Base-by-base conservation (phyloP, 2,113 vertebrate genomes). In the Phoxinus phoxinus region DNA sequence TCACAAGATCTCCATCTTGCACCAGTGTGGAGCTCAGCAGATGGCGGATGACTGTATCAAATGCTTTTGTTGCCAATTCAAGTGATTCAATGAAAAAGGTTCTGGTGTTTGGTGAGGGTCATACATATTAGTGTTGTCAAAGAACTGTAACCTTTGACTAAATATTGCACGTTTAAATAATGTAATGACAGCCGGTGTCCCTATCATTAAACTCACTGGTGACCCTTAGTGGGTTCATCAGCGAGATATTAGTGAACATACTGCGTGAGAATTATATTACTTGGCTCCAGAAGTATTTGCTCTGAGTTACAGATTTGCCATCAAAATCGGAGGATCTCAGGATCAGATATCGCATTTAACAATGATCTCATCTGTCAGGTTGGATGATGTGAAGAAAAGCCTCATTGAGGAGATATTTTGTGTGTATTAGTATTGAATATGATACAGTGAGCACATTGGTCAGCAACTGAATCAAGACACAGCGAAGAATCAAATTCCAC, bases 31-130 rank as follows among this genome's bases (percentile, higher is more conserved):
- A 8, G 2, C 37, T 44, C 37, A 73, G 71, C 23, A 73, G 71
- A 44, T 73, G 37, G 71, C 7, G 37, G 23, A 73, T 73, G 72
- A 48, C 23, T 74, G 41, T 44, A 48, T 48, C 6, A 48, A 72
- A 46, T 74, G 72, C n/a, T 25, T 74, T 17, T 74, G 23, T 74
- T 74, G 72, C 72, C 71, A 73, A 44, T 73, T 41, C 32, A 71
- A 15, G 41, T 15, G 41, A 74, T 25, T 74, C 11, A 74, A 74
- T 27, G n/a, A 17, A 74, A 27, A 13, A 10, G 2, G 15, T 46
- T 74, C 15, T 2, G n/a, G 23, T 15, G 6, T 17, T 12, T 15
- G n/a, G 5, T 27, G 3, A 74, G 21, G 69, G 35, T 72, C 69
- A n/a, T 41, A 6, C 21, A 41, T n/a, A 41, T 25, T 72, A 10